Evolutionary conservation across 2,888 invertebrate genomes (phyloP).

Genomic region (Polyploca ridens): DNA sequence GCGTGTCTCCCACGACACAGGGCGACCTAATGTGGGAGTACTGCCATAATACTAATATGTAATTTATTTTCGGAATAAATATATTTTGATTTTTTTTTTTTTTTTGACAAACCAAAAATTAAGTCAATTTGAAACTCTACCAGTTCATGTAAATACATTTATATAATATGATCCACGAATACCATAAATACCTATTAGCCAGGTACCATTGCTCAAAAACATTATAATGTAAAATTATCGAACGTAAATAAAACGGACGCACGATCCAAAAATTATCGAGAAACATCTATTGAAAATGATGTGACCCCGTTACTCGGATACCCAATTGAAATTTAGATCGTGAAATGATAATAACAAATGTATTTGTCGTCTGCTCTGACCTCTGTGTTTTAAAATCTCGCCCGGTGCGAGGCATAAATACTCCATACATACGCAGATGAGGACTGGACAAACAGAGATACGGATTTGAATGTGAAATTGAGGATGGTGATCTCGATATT

Average conservation of each 20-base stretch:
- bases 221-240: conserved; percentile 31
- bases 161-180: conserved; percentile 42
- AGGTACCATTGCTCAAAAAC: conserved; percentile 43
- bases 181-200: conserved; percentile 51
- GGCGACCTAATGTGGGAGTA: too few relatives aligned
- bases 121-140: conserved; percentile 23
- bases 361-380: conserved; percentile 72
- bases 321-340: conserved; percentile 78
- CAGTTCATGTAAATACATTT: conserved; percentile 28
- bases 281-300: conserved; percentile 67
- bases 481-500: conserved; percentile 68
- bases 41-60: too few relatives aligned
- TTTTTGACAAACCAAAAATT: conserved; percentile 44
- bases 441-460: conserved; percentile 73
- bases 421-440: conserved; percentile 76
- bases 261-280: conserved; percentile 65
- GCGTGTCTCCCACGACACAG: too few relatives aligned
- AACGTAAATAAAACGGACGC: conserved; percentile 45
- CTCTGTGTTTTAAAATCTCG: conserved; percentile 64
- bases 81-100: too few relatives aligned
- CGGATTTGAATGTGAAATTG: conserved; percentile 76
- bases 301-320: conserved; percentile 79
- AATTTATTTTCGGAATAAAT: too few relatives aligned
- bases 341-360: conserved; percentile 75
- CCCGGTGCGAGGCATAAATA: conserved; percentile 60